A percentile compares a stretch with the other conserved stretches of the same genome.
Conservation (phyloP, 2,113 vertebrate species). For the Trematocara stigmaticum region DNA sequence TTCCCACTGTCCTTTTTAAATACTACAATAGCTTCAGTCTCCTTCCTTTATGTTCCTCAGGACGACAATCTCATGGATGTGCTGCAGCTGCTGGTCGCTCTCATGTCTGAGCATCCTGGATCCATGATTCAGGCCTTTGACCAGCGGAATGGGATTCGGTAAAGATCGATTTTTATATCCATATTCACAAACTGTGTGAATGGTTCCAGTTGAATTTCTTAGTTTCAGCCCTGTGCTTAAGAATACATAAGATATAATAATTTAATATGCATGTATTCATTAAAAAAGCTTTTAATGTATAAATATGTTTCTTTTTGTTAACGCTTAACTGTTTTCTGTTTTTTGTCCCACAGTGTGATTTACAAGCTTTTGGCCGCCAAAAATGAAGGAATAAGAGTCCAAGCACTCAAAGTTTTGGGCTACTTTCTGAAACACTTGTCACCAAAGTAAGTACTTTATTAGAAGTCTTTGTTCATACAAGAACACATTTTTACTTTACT, state of each 20-base stretch:
- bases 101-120: slow-evolving; percentile 93
- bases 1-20: background rate
- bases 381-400: slow-evolving; percentile 91
- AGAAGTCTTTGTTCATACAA: background rate
- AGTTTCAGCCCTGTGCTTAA: background rate
- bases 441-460: slow-evolving; percentile 82
- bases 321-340: background rate
- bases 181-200: background rate
- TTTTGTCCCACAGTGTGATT: slow-evolving; percentile 77
- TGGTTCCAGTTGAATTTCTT: background rate
- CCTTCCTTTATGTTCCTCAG: slow-evolving; percentile 57
- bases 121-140: slow-evolving; percentile 97
- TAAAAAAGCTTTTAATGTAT: background rate
- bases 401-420: slow-evolving; percentile 93
- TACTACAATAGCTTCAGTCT: background rate
- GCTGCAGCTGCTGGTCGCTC: slow-evolving; percentile 91
- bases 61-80: slow-evolving; percentile 99
- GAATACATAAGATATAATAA: background rate
- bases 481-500: background rate
- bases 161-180: background rate
- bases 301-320: background rate
- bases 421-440: slow-evolving; percentile 92
- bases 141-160: slow-evolving; percentile 95
- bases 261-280: background rate
- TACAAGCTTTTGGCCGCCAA: slow-evolving; percentile 96